Evolutionary conservation across 2,797 vertebrate species (phyloP), one percentile per base, ranked within the genome.

Genomic region (Heteromormyrus szaboi): DNA sequence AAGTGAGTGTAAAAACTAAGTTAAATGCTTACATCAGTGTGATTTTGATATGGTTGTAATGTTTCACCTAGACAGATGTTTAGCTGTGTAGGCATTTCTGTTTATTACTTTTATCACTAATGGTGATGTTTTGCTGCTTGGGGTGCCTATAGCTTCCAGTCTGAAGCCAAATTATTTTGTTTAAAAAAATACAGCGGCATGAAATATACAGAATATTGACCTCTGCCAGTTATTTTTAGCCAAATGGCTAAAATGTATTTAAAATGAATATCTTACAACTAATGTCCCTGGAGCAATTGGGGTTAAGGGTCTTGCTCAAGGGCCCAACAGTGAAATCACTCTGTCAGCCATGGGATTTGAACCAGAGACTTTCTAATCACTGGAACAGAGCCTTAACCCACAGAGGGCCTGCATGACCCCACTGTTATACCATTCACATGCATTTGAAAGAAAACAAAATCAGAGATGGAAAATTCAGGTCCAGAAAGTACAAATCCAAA

Each of bases 21-120:
- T 25, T 65, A 29, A 65, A 29, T 65, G 62, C 62, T 29, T 29
- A 29, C 62, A 65, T 85, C 11, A 50, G 83, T 85, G 48, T 85
- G 48, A 85, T 25, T 85, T 22, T 50, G 11, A 12, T 48, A 29
- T 22, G 50, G 83, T 22, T 11, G 48, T 25, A 85, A 85, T 85
- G 51, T 85, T 50, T 85, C 83, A 53, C 83, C 83, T 14, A 53
- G 83, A 85, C 48, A 85, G n/a, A 53, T 51, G 48, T 85, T 85
- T 51, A 53, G 12, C 83, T 51, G 46, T 48, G 46, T 12, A 50
- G 48, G 11, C 81, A 50, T 46, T 84, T 25, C 44, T 53, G 22
- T 29, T 85, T 85, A 48, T 85, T 85, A 85, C 83, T 51, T 51
- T 51, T 12, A 12, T 51, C n/a, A 50, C 46, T 50, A 3, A 85